Evolutionary conservation across 2,888 invertebrate genomes (phyloP), one percentile per base, ranked within the genome.

Genomic region (Abscondita cerata): DNA sequence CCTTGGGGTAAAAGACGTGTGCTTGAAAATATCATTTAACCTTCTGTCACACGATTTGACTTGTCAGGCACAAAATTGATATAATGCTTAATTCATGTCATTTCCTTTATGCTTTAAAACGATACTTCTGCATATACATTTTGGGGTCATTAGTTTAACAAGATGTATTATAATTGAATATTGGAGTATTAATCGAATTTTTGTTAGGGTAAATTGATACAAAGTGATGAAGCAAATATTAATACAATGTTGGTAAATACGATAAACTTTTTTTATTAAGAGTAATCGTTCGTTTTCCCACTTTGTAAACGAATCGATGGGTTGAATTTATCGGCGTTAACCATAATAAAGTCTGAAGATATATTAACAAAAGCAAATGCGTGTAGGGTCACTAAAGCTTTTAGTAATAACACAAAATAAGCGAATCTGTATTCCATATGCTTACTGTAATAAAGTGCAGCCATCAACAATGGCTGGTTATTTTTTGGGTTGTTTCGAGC

Each of bases 1-100:
- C 64, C 55, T 52, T 60, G 61, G 64, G 52, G 61, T 44, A 38
- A 44, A 60, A 64, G 54, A 60, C 58, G 44, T 51, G 55, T 51
- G 46, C 58, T 59, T 55, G 52, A 53, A 59, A 60, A 65, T 65
- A 61, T 62, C 62, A 76, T 78, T 77, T 77, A 76, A 80, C 80
- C 80, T 80, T 79, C 78, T 80, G 80, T 78, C 79, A 76, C 77
- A 77, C 75, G 75, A 77, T 77, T 75, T 73, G 76, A 70, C 73
- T 75, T 72, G 77, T 78, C 80, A 79, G 73, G 80, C 79, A 76
- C 78, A 75, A 80, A 80, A 80, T 80, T 80, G 78, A 80, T 78
- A 78, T 78, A 80, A 79, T 79, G 78, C 76, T 73, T 78, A 78
- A 79, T 79, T 78, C 78, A 76, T 79, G 76, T 77, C 75, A 74